Evolutionary conservation across 2,888 invertebrate genomes (phyloP), one percentile per base, ranked within the genome.

Genomic region (Volucella inflata): DNA sequence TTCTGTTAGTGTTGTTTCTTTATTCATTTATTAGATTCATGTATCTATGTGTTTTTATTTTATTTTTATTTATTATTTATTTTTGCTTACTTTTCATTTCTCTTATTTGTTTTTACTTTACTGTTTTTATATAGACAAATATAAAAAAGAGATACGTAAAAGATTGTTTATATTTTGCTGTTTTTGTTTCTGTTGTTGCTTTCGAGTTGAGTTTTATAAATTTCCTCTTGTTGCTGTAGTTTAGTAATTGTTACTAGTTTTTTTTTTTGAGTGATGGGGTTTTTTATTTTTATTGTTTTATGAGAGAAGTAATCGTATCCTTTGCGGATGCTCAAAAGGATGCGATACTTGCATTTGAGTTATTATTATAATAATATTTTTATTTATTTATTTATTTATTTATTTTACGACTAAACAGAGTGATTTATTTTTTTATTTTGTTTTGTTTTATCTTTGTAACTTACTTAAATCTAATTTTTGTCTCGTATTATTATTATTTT

Each of bases 401-500:
- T 42, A 38, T 55, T 70, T 80, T 74, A 85, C 60, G 80, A 84
- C 71, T 87, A 85, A 85, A 87, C 85, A 77, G 77, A 77, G 76
- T 62, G 57, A 75, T 79, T 42, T 14, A 48, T 42, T 60, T 77
- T 57, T 72, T 6, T 2, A 8, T 53, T 62, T 67, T 51, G 44
- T 50, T 55, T 59, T 48, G 50, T 59, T 30, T 59, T 21, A 65
- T 74, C 16, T 57, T 74, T 79, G 79, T 84, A 75, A 78, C 72
- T 81, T 87, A 75, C 65, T 83, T 83, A 60, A 79, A 79, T 70
- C 82, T 89, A 89, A 89, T 89, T 88, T 88, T 88, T 89, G 89
- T 87, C 67, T 75, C 67, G 67, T 75, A 48, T 65, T 75, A 57
- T 74, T 12, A 65, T 57, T 53, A 46, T 57, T 67, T 53, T 11